Conservation (phyloP, 64 coral and sea anemone species). For the Montipora efflorescens region DNA sequence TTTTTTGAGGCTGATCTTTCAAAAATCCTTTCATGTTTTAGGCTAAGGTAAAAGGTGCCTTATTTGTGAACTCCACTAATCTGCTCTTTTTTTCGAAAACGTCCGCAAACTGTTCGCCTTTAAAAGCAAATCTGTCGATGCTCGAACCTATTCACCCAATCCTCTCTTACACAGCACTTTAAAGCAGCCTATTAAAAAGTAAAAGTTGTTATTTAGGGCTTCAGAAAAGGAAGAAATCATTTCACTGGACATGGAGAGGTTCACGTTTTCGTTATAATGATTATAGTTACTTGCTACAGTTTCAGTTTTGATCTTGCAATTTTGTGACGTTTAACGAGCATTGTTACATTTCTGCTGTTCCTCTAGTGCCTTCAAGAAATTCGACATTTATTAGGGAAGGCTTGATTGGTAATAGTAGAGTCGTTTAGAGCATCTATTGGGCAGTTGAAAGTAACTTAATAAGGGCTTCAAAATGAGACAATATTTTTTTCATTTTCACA, state of each 20-base stretch:
- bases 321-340: constrained; percentile 9
- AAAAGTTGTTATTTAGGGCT: not conserved
- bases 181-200: constrained; percentile 20
- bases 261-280: not conserved
- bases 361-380: constrained; percentile 23
- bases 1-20: no score
- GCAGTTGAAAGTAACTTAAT: constrained; percentile 40
- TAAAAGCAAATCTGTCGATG: constrained; percentile 14
- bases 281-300: not conserved
- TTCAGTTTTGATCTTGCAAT: constrained; percentile 12
- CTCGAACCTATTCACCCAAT: constrained; percentile 28
- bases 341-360: not conserved
- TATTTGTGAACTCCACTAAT: no score
- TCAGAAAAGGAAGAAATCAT: not conserved
- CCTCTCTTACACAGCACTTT: constrained; percentile 8
- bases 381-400: not conserved
- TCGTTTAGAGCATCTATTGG: constrained; percentile 28
- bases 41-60: no score
- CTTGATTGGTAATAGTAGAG: constrained; percentile 26
- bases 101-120: not conserved
- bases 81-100: no score
- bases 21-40: no score
- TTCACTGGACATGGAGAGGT: not conserved
- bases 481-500: not conserved
- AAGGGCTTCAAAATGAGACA: constrained; percentile 5